These are phyloP conservation scores for Canis aureus DNA, from an alignment of 2,113 vertebrate genomes.

Conservation along the genomic window DNA sequence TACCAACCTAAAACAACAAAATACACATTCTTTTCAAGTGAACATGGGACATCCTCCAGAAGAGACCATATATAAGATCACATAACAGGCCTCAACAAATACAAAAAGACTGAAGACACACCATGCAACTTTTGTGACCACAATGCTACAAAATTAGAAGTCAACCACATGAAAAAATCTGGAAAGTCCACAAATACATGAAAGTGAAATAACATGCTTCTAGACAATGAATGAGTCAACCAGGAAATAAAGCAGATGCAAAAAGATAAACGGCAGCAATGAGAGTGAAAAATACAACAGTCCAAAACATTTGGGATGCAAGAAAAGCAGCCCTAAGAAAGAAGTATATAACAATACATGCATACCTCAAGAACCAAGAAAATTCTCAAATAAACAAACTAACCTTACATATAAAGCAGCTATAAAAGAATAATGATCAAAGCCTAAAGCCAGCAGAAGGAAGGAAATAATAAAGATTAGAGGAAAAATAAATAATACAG, in stretches of 20 bases:
- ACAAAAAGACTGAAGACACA: not conserved
- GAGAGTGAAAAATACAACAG: not conserved
- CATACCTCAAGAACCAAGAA: not conserved
- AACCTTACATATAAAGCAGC: not conserved
- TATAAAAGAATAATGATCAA: not conserved
- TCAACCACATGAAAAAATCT: not conserved
- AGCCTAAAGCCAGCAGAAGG: not conserved
- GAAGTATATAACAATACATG: not conserved
- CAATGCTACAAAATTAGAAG: not conserved
- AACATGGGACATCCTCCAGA: not conserved
- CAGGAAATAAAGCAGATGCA: not conserved
- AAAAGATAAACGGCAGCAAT: not conserved
- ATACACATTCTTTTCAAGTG: not conserved
- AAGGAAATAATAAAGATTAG: not conserved
- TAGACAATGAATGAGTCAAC: not conserved
- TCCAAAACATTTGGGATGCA: not conserved
- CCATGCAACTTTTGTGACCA: not conserved
- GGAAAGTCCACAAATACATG: not conserved
- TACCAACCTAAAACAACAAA: not conserved
- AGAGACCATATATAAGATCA: not conserved
- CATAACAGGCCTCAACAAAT: not conserved
- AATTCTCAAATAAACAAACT: not conserved
- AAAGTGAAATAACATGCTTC: not conserved
- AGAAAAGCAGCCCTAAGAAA: not conserved
- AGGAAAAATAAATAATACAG: not conserved